Percentiles rank a stretch among this genome's conserved stretches.
These are phyloP conservation scores for Drosophila takahashii DNA, from an alignment of 1,140 invertebrate genomes.

Conservation along the genomic window DNA sequence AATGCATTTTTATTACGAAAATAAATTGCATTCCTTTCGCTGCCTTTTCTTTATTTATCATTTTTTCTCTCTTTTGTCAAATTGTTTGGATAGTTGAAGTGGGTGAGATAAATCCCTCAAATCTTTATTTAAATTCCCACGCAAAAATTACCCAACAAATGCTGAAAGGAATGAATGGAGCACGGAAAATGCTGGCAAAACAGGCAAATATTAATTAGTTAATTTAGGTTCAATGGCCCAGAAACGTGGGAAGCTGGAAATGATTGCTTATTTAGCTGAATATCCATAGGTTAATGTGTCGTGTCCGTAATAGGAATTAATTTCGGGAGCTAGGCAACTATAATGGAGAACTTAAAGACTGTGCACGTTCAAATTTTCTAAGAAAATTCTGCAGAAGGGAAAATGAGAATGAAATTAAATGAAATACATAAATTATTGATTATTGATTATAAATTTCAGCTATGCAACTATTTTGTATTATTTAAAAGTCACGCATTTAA, in stretches of 20 bases:
- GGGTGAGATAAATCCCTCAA: constrained; percentile 16
- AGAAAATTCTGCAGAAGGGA: background rate
- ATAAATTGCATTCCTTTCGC: constrained; percentile 72
- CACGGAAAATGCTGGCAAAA: background rate
- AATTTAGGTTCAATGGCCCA: constrained; percentile 56
- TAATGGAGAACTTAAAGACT: background rate
- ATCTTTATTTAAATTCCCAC: constrained; percentile 22
- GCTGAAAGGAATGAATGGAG: background rate
- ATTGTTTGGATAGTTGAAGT: constrained; percentile 40
- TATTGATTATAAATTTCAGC: background rate
- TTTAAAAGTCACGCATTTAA: background rate
- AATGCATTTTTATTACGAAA: constrained; percentile 73
- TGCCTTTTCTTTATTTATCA: constrained; percentile 13
- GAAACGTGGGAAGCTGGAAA: constrained; percentile 22
- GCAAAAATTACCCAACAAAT: constrained; percentile 4
- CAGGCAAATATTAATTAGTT: constrained; percentile 55
- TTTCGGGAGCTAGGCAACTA: background rate
- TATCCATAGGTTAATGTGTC: constrained; percentile 38
- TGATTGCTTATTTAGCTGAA: constrained; percentile 49
- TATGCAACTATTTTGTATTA: background rate
- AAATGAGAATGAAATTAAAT: background rate
- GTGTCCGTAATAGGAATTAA: constrained; percentile 49
- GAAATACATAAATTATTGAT: too few species aligned
- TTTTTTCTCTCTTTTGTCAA: constrained; percentile 38
- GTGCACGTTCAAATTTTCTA: background rate